Base-by-base conservation (phyloP, 2,888 invertebrate species). In the Troides helena region DNA sequence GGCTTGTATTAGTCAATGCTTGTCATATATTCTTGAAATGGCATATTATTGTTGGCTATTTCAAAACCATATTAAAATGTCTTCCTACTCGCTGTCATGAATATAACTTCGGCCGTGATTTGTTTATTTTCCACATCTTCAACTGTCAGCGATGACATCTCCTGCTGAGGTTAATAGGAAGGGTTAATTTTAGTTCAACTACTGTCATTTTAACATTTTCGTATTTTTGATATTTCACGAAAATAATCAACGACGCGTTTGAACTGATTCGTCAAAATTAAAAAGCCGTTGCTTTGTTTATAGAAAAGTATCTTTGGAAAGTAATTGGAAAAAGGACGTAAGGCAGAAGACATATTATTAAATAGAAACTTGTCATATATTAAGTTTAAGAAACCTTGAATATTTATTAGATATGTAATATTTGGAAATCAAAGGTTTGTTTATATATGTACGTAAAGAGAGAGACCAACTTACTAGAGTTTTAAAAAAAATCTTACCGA, bases 31-130 rank as follows among this genome's bases (percentile, higher is more conserved):
- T 17, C 18, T 50, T 5, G 18, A 50, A 50, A 50, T 50, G 50
- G 50, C 17, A 50, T 18, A 18, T 50, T 50, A 18, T 63, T 67
- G 66, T 67, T 43, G 58, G 63, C 66, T 62, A 53, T 53, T 67
- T 63, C 70, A 59, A 67, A 67, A 43, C 17, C 36, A n/a, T 67
- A 81, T 83, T 82, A 82, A 83, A 83, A 78, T 78, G 73, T 73
- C 73, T 73, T 75, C 72, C 75, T 77, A 69, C 74, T 74, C 73
- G 76, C 82, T 84, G 87, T 87, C 88, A 86, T 82, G 76, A 77
- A 80, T 80, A 81, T 84, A 80, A 83, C 87, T 85, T 86, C 87
- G 85, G 86, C 84, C 85, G 85, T 83, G 81, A 84, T 82, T 83
- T 77, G 81, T 79, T 82, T 80, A 70, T 71, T 74, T 74, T 67